phyloP scores from a whole-genome alignment of 30 jellyfish, hydroid and myxozoan genomes.

The Clytia hemisphaerica region DNA sequence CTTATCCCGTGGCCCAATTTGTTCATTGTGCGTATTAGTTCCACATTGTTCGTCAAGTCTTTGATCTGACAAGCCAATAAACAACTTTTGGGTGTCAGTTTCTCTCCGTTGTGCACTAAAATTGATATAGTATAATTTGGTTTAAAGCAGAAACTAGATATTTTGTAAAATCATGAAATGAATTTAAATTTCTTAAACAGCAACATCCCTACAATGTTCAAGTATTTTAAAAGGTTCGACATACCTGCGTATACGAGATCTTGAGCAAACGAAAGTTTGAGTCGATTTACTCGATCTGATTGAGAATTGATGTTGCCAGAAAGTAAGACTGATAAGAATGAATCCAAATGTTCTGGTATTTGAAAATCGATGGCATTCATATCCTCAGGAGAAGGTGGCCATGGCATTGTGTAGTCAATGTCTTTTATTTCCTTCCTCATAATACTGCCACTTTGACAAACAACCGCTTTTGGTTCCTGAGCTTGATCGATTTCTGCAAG shows the following conservation, averaged over 20 bases:
- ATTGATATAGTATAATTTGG: no score
- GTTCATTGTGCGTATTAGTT: not conserved
- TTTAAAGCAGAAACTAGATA: no score
- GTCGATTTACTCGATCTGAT: not conserved
- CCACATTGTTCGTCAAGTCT: not conserved
- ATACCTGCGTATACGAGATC: conserved; percentile 2
- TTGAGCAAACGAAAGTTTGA: conserved; percentile 7
- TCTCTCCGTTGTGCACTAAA: not conserved
- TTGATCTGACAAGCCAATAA: no score
- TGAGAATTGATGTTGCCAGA: not conserved
- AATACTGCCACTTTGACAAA: not conserved
- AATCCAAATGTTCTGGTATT: conserved; percentile 4
- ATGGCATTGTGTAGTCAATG: not conserved
- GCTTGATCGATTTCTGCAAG: not conserved
- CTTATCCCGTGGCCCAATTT: conserved; percentile 13
- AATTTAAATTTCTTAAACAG: no score
- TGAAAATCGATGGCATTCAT: not conserved
- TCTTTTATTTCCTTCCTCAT: conserved; percentile 9
- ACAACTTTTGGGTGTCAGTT: conserved; percentile 8
- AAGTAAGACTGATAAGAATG: not conserved
- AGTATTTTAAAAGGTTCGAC: no score
- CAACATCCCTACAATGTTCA: no score
- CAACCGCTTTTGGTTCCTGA: not conserved
- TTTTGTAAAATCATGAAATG: no score
- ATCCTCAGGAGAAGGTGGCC: no score